Percentiles rank a stretch among this genome's conserved stretches.
These are phyloP conservation scores for Dexiosoma caninum DNA, from an alignment of 2,888 invertebrate species.

Conservation along the genomic window DNA sequence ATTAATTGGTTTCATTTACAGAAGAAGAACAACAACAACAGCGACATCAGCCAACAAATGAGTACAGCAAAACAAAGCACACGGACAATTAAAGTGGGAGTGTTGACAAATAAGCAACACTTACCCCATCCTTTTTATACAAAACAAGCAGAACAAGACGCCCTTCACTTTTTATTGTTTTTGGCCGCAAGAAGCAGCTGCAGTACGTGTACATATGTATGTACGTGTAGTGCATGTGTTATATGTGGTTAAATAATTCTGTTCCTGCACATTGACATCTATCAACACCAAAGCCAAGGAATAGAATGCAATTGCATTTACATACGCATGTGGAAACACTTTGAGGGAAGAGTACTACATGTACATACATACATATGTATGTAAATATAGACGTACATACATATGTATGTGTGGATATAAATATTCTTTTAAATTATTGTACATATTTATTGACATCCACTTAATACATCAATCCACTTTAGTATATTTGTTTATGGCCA, in stretches of 20 bases:
- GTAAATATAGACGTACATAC: too few relatives aligned
- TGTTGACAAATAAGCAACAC: constrained; percentile 62
- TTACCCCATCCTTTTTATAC: constrained; percentile 37
- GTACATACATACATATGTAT: not conserved
- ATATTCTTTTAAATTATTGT: constrained; percentile 41
- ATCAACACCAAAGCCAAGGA: constrained; percentile 35
- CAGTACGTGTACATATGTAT: too few relatives aligned
- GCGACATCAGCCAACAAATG: not conserved
- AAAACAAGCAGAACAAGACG: constrained; percentile 42
- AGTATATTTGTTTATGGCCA: constrained; percentile 32
- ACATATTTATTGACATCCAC: constrained; percentile 61
- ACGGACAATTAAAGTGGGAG: constrained; percentile 61
- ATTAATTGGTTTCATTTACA: constrained; percentile 48
- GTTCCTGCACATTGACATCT: constrained; percentile 37
- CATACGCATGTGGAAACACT: constrained; percentile 2
- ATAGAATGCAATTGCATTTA: constrained; percentile 51
- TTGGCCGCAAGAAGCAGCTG: constrained; percentile 46
- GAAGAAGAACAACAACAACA: not conserved
- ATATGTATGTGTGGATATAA: constrained; percentile 23
- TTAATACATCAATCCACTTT: constrained; percentile 44
- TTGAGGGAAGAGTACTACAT: not conserved
- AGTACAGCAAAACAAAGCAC: constrained; percentile 5
- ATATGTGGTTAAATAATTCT: constrained; percentile 8
- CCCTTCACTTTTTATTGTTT: constrained; percentile 37
- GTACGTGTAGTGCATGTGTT: too few relatives aligned